A percentile compares a stretch with the other conserved stretches of the same genome.
These are phyloP conservation scores for Wiebesia pumilae DNA, from an alignment of 1,140 invertebrate genomes.

Conservation along the genomic window DNA sequence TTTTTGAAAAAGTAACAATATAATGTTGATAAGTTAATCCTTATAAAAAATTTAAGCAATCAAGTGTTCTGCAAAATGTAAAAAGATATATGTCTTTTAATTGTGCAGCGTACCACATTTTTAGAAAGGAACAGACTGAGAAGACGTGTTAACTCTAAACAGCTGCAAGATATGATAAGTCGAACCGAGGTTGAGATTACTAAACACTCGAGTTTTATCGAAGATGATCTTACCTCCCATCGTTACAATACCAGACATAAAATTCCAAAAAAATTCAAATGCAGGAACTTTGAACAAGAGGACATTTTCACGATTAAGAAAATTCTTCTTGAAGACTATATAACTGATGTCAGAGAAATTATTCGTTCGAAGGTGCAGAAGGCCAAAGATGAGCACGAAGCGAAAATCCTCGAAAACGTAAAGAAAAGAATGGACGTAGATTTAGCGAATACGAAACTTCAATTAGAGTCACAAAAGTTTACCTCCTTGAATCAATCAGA, in stretches of 20 bases:
- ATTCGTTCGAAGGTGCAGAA: neutral
- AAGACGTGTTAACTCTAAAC: neutral
- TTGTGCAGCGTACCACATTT: neutral
- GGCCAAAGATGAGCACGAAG: conserved; percentile 58
- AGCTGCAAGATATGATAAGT: neutral
- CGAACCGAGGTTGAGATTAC: neutral
- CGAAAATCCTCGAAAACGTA: conserved; percentile 2
- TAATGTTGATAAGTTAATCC: too few species aligned
- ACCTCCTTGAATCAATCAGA: neutral
- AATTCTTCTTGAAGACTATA: conserved; percentile 42
- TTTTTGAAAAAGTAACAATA: too few species aligned
- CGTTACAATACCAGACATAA: neutral
- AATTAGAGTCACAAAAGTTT: neutral
- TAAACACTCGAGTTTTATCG: conserved; percentile 6
- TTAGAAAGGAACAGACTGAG: neutral
- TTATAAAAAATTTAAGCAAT: too few species aligned
- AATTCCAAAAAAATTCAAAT: neutral
- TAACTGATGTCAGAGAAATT: conserved; percentile 46
- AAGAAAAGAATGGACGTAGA: conserved; percentile 35
- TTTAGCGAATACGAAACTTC: neutral
- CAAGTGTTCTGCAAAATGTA: neutral
- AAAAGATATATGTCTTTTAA: neutral
- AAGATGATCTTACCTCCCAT: neutral
- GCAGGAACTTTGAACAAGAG: neutral
- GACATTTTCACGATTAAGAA: conserved; percentile 17